Percentiles rank a stretch among this genome's conserved stretches.
Conservation (phyloP, 1,140 invertebrate genomes). For the Delia radicum region DNA sequence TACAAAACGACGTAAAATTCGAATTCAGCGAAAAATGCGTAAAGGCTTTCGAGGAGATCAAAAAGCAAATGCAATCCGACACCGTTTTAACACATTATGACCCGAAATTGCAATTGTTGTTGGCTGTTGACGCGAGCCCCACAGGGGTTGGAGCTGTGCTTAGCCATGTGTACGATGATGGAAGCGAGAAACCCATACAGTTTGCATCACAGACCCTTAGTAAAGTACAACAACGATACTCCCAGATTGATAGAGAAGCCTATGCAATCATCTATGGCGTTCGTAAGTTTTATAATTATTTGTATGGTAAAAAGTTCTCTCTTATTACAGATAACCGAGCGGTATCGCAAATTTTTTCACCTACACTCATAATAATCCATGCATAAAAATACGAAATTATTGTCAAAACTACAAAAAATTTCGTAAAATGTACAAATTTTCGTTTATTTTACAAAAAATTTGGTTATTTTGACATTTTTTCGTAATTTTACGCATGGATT, state of each 20-base stretch:
- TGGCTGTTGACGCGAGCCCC: constrained; percentile 53
- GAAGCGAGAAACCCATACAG: constrained; percentile 55
- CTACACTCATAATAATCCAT: no score
- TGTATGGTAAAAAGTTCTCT: constrained; percentile 55
- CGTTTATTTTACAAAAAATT: no score
- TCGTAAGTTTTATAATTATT: constrained; percentile 53
- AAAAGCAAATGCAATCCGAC: constrained; percentile 39
- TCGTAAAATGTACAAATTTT: no score
- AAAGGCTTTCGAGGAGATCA: constrained; percentile 38
- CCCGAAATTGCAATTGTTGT: constrained; percentile 52
- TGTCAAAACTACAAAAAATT: no score
- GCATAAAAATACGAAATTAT: no score
- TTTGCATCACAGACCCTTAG: constrained; percentile 58
- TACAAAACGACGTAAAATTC: constrained; percentile 35
- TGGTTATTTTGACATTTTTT: no score
- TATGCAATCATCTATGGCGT: constrained; percentile 58
- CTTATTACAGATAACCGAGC: constrained; percentile 59
- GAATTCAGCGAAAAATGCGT: constrained; percentile 35
- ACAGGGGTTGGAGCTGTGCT: constrained; percentile 54
- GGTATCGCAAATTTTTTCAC: constrained; percentile 54
- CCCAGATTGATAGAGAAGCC: constrained; percentile 60
- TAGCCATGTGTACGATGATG: constrained; percentile 48
- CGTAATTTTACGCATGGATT: no score
- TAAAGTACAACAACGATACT: constrained; percentile 57
- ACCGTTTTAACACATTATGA: constrained; percentile 53